Evolutionary conservation across 2,888 invertebrate genomes (phyloP).

Genomic region (Cynaeus angustus): DNA sequence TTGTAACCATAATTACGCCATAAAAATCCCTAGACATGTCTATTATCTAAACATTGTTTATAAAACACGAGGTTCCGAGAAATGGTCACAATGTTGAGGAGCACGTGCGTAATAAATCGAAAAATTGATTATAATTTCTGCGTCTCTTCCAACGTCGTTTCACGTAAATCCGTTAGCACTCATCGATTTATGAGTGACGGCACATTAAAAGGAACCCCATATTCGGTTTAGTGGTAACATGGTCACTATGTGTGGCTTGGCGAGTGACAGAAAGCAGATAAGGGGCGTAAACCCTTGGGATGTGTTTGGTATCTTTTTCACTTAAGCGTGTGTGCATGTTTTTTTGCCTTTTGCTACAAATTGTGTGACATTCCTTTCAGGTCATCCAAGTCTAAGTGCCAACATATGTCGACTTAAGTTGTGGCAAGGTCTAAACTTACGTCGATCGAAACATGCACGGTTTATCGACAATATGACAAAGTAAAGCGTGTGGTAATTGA

Average conservation of each 20-base stretch:
- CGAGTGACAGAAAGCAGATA: constrained; percentile 67
- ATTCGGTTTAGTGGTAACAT: constrained; percentile 29
- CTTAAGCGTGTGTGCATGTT: constrained; percentile 57
- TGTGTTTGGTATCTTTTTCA: constrained; percentile 63
- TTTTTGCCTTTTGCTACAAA: constrained; percentile 56
- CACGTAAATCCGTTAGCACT: too few relatives aligned
- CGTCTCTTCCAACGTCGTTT: too few relatives aligned
- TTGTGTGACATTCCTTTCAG: constrained; percentile 62
- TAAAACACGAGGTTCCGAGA: too few relatives aligned
- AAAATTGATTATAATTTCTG: too few relatives aligned
- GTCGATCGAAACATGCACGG: constrained; percentile 3
- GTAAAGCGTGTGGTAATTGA: constrained; percentile 6
- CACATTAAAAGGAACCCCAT: constrained; percentile 24
- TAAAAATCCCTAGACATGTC: too few relatives aligned
- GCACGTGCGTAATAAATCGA: too few relatives aligned
- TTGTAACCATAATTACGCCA: too few relatives aligned
- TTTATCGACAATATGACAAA: constrained; percentile 8
- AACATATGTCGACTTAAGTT: constrained; percentile 53
- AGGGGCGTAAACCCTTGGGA: constrained; percentile 66
- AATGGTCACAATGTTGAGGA: too few relatives aligned
- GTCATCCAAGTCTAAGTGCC: constrained; percentile 60
- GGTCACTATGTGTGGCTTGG: constrained; percentile 61
- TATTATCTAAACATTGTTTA: too few relatives aligned
- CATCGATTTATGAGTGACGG: constrained; percentile 35
- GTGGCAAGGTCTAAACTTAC: constrained; percentile 26